These are phyloP conservation scores for Enhydra lutris DNA, from an alignment of 2,113 vertebrate species.

Conservation along the genomic window DNA sequence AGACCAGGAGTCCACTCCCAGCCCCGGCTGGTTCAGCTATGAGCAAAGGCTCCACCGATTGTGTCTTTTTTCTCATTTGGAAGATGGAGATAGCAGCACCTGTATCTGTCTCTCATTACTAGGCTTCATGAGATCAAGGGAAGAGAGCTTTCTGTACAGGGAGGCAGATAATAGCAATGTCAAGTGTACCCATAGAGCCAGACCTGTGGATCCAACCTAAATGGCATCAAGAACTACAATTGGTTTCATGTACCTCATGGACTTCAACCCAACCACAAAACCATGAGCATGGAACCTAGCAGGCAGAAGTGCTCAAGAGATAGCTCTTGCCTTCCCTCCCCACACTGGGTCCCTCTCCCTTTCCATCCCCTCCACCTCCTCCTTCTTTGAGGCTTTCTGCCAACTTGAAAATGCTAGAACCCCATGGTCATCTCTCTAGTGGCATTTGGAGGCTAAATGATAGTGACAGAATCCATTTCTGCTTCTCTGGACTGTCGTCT, in stretches of 20 bases:
- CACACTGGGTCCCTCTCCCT: neutral
- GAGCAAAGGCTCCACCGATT: neutral
- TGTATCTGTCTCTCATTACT: neutral
- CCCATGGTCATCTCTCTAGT: neutral
- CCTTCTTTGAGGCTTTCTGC: neutral
- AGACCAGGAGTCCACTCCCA: neutral
- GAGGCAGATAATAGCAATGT: neutral
- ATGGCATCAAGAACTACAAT: neutral
- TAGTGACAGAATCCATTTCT: neutral
- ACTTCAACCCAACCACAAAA: neutral
- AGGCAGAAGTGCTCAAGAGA: neutral
- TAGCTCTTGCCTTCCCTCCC: neutral
- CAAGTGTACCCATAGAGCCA: neutral
- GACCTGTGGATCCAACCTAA: neutral
- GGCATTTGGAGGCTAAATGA: neutral
- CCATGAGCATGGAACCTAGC: neutral
- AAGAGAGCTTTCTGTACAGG: neutral
- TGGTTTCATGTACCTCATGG: neutral
- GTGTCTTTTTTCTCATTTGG: neutral
- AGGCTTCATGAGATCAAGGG: neutral
- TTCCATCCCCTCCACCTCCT: neutral
- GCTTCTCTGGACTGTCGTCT: neutral
- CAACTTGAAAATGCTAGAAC: neutral
- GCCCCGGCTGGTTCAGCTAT: neutral
- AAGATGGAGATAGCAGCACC: neutral